Evolutionary conservation across 2,113 vertebrate genomes (phyloP), one percentile per base, ranked within the genome.

Genomic region (Cheilinus undulatus): DNA sequence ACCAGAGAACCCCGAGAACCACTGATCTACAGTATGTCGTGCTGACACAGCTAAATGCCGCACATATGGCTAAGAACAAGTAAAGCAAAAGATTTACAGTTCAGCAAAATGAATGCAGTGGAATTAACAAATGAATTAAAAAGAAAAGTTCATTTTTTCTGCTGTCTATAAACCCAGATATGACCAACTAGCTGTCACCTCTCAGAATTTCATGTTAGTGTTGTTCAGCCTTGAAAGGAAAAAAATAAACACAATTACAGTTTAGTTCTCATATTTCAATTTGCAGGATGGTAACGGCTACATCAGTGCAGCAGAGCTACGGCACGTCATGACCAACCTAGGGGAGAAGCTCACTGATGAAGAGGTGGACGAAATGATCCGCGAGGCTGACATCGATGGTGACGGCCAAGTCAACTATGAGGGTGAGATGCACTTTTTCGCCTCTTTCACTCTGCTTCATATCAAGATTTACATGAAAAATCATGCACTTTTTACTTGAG

Each of bases 341-440:
- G 96, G 96, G 0, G 96, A 97, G 88, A 97, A 97, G 90, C 93
- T 97, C 67, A 97, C 95, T 0, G 95, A 97, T 0, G 96, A 97
- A 82, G 96, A 97, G 32, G 96, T 97, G 82, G 96, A 96, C 0
- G 96, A 97, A 89, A 97, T 97, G 96, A 97, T 97, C 88, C 87
- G 95, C 1, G 96, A 97, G 87, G 96, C 96, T 0, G 96, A 97
- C 87, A 96, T 97, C 0, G 96, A 97, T 0, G 95, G 96, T 0
- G 96, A 97, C 0, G 96, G 96, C 61, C 96, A 96, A 71, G 96
- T 97, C 92, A 97, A 97, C 88, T 97, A 97, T 1, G 96, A 97
- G 93, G 96, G 96, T 97, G 76, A 89, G 94, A 23, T 58, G 30
- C 52, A 36, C 5, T 32, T 27, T 56, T 62, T 59, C 9, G 26